phyloP scores from a whole-genome alignment of 2,888 invertebrate genomes.

The Loripinus fragilis region DNA sequence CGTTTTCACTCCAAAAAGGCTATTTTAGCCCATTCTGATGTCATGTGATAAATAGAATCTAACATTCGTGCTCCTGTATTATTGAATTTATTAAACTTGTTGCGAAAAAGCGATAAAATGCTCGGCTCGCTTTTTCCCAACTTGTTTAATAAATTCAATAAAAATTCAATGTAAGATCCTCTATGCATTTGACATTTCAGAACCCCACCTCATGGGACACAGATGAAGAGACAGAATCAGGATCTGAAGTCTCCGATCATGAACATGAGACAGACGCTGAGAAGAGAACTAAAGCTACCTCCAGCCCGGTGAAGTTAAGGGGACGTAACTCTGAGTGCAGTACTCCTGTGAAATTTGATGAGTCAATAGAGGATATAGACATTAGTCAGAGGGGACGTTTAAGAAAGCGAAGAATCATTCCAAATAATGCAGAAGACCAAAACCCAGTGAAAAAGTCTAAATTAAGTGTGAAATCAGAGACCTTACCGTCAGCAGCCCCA shows the following conservation, averaged over 20 bases:
- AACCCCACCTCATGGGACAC: slow-evolving; percentile 52
- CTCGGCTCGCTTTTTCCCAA: too few relatives aligned
- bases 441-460: slow-evolving; percentile 67
- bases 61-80: too few relatives aligned
- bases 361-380: slow-evolving; percentile 69
- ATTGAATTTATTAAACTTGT: too few relatives aligned
- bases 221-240: slow-evolving; percentile 62
- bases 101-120: too few relatives aligned
- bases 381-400: slow-evolving; percentile 79
- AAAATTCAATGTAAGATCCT: too few relatives aligned
- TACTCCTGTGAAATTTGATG: slow-evolving; percentile 47
- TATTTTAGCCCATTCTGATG: too few relatives aligned
- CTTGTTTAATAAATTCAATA: too few relatives aligned
- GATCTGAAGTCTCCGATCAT: slow-evolving; percentile 52
- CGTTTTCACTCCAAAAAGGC: too few relatives aligned
- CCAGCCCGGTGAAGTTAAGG: neutral
- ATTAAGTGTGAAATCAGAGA: slow-evolving; percentile 44
- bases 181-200: too few relatives aligned
- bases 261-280: slow-evolving; percentile 46
- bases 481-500: neutral
- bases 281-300: slow-evolving; percentile 20
- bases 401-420: slow-evolving; percentile 78
- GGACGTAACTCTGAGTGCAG: slow-evolving; percentile 31
- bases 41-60: too few relatives aligned
- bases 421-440: slow-evolving; percentile 78